Base-by-base conservation (phyloP, 2,888 invertebrate species). In the Leptopterna dolabrata region DNA sequence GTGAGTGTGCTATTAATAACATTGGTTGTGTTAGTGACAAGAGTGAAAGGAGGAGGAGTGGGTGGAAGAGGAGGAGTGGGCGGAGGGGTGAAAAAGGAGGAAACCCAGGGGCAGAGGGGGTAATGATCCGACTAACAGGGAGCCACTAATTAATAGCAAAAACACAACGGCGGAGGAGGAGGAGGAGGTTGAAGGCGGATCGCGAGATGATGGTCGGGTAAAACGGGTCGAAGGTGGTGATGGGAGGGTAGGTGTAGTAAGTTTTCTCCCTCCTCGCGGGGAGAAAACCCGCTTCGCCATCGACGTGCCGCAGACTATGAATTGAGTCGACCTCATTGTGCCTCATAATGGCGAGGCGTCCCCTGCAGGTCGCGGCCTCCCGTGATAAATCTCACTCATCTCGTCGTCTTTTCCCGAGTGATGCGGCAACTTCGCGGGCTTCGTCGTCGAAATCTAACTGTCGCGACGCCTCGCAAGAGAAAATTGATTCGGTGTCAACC, bases 81-180 rank as follows among this genome's bases (percentile, higher is more conserved):
- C 63, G 80, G 76, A 45, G 80, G 70, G 43, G 85, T n/a, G 47
- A 73, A 88, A 86, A 86, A 80, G 83, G 71, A 78, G 86, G 63
- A 80, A 78, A 80, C 73, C 82, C 83, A 87, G 88, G 87, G 63
- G 89, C 4, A 36, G 88, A 76, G 80, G 87, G 88, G 89, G 89
- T 81, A 84, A 76, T 76, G 36, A 82, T 76, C 76, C 88, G 63
- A 83, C 87, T 88, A 89, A 89, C 88, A 85, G 88, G 86, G 76
- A n/a, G 41, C 83, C 76, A n/a, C 76, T 86, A 83, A 83, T 87
- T 84, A 82, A 85, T 83, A 83, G 83, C 83, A 83, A 83, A 83
- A 83, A 83, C 83, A 83, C 83, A 83, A 83, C 70, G 83, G 70
- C 24, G 24, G 63, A 63, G 27, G 47, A 36, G 83, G 70, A 9